Percentiles rank a stretch among this genome's conserved stretches.
These are phyloP conservation scores for Eunapius fragilis DNA, from an alignment of 37 sponge, comb jelly and placozoan species.

Conservation along the genomic window DNA sequence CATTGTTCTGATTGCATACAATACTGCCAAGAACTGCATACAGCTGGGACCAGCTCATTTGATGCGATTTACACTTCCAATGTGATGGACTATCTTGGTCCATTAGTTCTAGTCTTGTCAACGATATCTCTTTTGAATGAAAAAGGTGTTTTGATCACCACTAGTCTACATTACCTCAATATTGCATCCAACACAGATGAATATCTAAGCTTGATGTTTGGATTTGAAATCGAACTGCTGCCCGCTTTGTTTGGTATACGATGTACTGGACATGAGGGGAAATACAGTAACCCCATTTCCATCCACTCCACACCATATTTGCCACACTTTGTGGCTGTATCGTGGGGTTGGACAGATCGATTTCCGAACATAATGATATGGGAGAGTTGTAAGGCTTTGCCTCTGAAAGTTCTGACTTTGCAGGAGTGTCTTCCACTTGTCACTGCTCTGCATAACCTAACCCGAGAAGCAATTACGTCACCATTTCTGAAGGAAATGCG, in stretches of 20 bases:
- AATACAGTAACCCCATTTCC: not conserved
- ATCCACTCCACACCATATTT: not conserved
- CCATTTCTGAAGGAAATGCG: not conserved
- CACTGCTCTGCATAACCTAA: not conserved
- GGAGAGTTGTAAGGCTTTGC: not conserved
- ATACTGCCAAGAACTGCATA: constrained; percentile 12
- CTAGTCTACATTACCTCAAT: not conserved
- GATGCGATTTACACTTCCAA: constrained; percentile 45
- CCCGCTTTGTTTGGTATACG: constrained; percentile 33
- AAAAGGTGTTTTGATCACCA: constrained; percentile 17
- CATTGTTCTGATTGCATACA: constrained; percentile 12
- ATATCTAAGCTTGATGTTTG: constrained; percentile 13
- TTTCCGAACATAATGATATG: constrained; percentile 10
- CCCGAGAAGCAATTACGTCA: not conserved
- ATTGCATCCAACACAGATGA: not conserved
- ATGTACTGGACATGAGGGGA: constrained; percentile 31
- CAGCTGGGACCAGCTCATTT: not conserved
- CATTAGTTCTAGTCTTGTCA: constrained; percentile 16
- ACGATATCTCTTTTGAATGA: constrained; percentile 31
- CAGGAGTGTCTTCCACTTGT: not conserved
- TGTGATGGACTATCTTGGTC: constrained; percentile 30
- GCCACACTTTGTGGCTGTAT: not conserved
- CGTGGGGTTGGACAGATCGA: not conserved
- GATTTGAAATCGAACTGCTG: constrained; percentile 13
- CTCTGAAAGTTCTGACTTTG: not conserved